phyloP scores from a whole-genome alignment of 2,888 invertebrate species.

The Frankliniella fusca region DNA sequence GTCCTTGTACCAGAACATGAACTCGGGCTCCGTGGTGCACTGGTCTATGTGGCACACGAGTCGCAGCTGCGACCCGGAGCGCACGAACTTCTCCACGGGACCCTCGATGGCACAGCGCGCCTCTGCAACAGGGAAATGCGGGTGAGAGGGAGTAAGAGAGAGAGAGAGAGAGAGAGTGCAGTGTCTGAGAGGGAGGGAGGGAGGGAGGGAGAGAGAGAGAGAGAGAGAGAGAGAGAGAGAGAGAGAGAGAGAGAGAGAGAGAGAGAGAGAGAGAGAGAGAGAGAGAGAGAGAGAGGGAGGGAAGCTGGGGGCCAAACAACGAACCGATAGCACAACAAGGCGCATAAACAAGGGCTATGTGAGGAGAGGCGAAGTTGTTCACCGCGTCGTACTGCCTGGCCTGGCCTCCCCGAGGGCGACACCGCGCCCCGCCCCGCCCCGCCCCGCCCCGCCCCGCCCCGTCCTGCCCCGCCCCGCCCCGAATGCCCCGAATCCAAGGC shows the following conservation, averaged over 20 bases:
- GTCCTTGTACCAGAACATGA: conserved; percentile 19
- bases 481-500: too few relatives aligned
- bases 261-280: conserved; percentile 1
- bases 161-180: neutral
- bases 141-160: neutral
- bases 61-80: neutral
- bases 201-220: neutral
- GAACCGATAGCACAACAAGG: too few relatives aligned
- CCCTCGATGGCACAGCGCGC: neutral
- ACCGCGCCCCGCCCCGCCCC: too few relatives aligned
- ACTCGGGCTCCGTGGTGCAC: conserved; percentile 18
- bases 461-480: too few relatives aligned
- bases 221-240: neutral
- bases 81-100: neutral
- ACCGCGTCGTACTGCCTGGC: too few relatives aligned
- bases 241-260: neutral
- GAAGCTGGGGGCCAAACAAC: too few relatives aligned
- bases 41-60: conserved; percentile 15
- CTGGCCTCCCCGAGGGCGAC: too few relatives aligned
- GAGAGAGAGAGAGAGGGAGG: neutral
- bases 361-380: too few relatives aligned
- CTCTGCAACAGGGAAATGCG: neutral
- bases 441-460: too few relatives aligned
- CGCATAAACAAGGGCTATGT: too few relatives aligned
- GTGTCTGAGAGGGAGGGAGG: neutral